A percentile compares a stretch with the other conserved stretches of the same genome.
Conservation (phyloP, 2,113 vertebrate genomes). For the Syngnathus typhle region DNA sequence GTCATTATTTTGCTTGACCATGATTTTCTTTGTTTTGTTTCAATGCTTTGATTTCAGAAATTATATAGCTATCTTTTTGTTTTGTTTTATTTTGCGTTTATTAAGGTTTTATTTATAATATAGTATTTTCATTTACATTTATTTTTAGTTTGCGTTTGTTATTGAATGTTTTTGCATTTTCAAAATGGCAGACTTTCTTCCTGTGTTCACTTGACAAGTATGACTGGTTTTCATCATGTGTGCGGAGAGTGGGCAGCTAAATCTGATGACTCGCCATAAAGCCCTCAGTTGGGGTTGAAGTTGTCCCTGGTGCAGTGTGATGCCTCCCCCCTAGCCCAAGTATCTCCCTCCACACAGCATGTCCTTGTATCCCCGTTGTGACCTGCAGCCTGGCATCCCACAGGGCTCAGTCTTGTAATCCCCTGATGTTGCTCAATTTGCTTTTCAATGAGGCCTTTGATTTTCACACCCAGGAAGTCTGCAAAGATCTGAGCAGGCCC, state of each 20-base stretch:
- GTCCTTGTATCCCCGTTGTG: conserved; percentile 18
- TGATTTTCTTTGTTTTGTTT: background rate
- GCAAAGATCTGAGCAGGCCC: conserved; percentile 51
- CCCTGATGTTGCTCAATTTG: conserved; percentile 68
- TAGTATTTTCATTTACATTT: background rate
- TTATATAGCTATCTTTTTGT: too few species aligned
- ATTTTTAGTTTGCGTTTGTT: background rate
- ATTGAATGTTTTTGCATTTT: background rate
- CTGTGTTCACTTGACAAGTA: too few species aligned
- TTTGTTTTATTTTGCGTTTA: too few species aligned
- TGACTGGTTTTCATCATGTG: background rate
- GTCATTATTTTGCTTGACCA: background rate
- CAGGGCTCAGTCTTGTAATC: conserved; percentile 63
- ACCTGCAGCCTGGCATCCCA: conserved; percentile 42
- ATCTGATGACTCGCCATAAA: background rate
- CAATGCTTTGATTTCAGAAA: background rate
- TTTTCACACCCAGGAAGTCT: conserved; percentile 58
- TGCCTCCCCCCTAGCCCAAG: background rate
- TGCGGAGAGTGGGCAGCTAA: background rate
- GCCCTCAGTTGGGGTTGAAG: background rate
- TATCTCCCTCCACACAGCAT: background rate
- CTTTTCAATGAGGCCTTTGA: conserved; percentile 67
- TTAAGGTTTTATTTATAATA: too few species aligned
- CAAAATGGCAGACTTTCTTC: background rate
- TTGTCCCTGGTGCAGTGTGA: background rate